Percentiles rank a stretch among this genome's conserved stretches.
Conservation (phyloP, 1,140 invertebrate genomes). For the Microplitis demolitor region DNA sequence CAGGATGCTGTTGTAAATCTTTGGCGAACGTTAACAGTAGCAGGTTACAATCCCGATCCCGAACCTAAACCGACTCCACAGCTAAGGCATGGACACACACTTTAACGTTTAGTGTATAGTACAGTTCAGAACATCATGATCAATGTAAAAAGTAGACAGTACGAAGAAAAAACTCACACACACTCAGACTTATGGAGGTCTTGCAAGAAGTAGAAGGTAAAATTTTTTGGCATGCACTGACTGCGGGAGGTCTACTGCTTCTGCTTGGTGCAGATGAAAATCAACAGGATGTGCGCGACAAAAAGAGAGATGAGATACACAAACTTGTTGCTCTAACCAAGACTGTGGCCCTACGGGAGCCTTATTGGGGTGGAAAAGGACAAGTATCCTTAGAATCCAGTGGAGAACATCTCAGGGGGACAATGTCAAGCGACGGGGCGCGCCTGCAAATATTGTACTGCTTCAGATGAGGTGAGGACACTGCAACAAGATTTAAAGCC, state of each 20-base stretch:
- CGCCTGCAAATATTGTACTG: constrained; percentile 35
- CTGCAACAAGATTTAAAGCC: constrained; percentile 23
- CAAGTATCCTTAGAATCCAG: constrained; percentile 5
- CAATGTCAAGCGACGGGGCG: constrained; percentile 26
- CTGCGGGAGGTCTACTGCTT: constrained; percentile 14
- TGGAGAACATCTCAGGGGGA: constrained; percentile 15
- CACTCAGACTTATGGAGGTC: not conserved
- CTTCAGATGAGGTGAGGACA: constrained; percentile 29
- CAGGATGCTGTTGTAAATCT: constrained; percentile 18
- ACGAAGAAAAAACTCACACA: not conserved
- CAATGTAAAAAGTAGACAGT: not conserved
- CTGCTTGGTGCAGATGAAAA: not conserved
- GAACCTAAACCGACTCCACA: too few species aligned
- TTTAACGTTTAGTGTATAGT: too few species aligned
- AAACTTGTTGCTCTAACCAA: too few species aligned
- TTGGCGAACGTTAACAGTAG: constrained; percentile 12
- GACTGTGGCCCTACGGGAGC: constrained; percentile 3
- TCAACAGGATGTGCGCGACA: not conserved
- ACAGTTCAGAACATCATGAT: too few species aligned
- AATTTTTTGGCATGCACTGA: not conserved
- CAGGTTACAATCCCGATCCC: not conserved
- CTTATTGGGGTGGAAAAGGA: too few species aligned
- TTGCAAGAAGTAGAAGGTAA: not conserved
- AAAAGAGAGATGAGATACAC: not conserved
- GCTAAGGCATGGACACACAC: too few species aligned